Evolutionary conservation across 1,140 invertebrate genomes (phyloP), one percentile per base, ranked within the genome.

Genomic region (Cherax destructor): DNA sequence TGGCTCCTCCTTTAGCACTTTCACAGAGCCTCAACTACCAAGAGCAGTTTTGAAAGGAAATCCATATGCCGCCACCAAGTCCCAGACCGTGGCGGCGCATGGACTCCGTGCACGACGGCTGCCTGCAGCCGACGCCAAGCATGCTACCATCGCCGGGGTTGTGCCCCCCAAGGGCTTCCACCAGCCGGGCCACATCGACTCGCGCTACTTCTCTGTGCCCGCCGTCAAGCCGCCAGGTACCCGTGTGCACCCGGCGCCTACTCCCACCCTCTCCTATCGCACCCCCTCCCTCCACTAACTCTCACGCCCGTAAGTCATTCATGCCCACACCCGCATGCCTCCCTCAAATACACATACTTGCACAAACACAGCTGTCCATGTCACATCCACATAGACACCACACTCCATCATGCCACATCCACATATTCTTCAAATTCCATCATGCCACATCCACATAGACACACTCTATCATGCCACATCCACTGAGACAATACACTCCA

Each of bases 181-280:
- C 81, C 92, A 92, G 72, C 92, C 92, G 79, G 91, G 88, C 90
- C 92, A 93, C 84, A 87, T 91, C 77, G 92, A 93, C 84, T 87
- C 92, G 21, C 91, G 92, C 56, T 93, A 93, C 90, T 93, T 93
- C 91, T 92, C 91, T 85, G 92, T 93, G 61, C 92, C 92, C 83
- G 88, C 92, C 80, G 92, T 92, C 83, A 93, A 92, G 91, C 85
- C 92, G 81, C 92, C 92, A 85, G 92, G 92, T 93, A 93, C 91
- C 88, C 92, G 92, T 61, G 90, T 93, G 83, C 91, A 93, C 89
- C 92, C 92, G 88, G 92, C 92, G 83, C 92, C 92, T 77, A 74
- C 86, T 72, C 85, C 88, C 85, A 74, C 69, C 84, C 89, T 83
- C 84, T 80, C 87, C 92, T 83, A 76, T 74, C 89, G 92, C 89